A percentile compares a stretch with the other conserved stretches of the same genome.
Conservation (phyloP, 2,888 invertebrate species). For the Himalopsyche kuldschensis region DNA sequence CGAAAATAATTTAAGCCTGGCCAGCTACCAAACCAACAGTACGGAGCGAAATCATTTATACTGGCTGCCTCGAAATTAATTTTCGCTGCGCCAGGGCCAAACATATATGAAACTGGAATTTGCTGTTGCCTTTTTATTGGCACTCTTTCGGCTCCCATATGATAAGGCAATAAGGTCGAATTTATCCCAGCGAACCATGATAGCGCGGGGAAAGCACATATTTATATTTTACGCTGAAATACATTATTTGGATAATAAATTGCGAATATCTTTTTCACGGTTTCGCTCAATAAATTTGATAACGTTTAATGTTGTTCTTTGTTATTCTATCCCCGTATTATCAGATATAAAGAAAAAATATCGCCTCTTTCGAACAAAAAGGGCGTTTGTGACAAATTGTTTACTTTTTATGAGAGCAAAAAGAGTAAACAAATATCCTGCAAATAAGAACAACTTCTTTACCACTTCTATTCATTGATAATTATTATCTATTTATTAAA, state of each 20-base stretch:
- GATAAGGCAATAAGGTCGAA: slow-evolving; percentile 13
- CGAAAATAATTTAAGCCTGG: background rate
- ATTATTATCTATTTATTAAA: too few species aligned
- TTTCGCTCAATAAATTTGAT: too few species aligned
- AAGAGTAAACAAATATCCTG: too few species aligned
- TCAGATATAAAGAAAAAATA: too few species aligned
- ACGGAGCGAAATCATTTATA: background rate
- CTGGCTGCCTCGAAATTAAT: slow-evolving; percentile 23
- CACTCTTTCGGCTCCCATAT: background rate
- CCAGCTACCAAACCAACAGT: background rate
- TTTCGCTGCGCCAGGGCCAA: slow-evolving; percentile 2
- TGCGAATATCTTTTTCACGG: background rate
- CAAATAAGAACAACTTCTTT: too few species aligned
- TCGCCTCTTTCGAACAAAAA: too few species aligned
- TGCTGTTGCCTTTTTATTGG: slow-evolving; percentile 21
- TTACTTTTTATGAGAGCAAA: too few species aligned
- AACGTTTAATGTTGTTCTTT: too few species aligned
- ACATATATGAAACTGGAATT: slow-evolving; percentile 26
- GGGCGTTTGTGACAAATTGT: too few species aligned
- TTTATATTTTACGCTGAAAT: background rate
- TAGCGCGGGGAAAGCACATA: too few species aligned
- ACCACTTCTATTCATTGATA: too few species aligned
- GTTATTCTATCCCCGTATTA: too few species aligned
- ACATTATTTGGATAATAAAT: background rate
- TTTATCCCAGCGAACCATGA: background rate